Evolutionary conservation across 2,797 vertebrate species (phyloP).

Genomic region (Pangasius macronema): DNA sequence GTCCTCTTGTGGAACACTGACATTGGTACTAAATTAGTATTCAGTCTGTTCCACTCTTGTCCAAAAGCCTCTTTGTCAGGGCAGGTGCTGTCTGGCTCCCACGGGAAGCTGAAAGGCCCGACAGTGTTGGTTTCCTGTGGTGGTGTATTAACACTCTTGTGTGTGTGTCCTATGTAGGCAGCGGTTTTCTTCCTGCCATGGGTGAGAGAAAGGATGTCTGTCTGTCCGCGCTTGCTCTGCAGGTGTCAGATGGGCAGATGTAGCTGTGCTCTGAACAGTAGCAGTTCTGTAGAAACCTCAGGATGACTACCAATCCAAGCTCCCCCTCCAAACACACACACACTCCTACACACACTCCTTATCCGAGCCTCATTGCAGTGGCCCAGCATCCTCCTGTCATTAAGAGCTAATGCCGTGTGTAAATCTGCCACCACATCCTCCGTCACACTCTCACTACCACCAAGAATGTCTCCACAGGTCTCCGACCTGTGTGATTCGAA

Average conservation of each 20-base stretch:
- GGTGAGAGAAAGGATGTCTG: conserved; percentile 64
- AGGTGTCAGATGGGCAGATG: conserved; percentile 83
- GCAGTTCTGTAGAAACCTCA: conserved; percentile 59
- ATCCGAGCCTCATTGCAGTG: conserved; percentile 26
- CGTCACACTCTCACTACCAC: no score
- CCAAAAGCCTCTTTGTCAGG: conserved; percentile 72
- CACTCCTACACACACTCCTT: conserved; percentile 13
- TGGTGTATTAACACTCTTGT: conserved; percentile 71
- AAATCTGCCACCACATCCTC: no score
- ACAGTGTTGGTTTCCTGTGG: conserved; percentile 71
- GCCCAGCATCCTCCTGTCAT: conserved; percentile 44
- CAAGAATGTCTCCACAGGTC: no score
- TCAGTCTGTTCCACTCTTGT: conserved; percentile 58
- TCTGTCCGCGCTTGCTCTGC: conserved; percentile 65
- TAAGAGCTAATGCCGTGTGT: conserved; percentile 34
- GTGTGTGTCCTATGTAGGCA: conserved; percentile 74
- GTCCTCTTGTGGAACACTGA: conserved; percentile 32
- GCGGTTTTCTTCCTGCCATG: conserved; percentile 77
- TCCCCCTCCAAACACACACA: conserved; percentile 9
- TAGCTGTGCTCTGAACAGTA: conserved; percentile 73
- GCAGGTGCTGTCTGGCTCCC: conserved; percentile 74
- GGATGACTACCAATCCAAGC: conserved; percentile 17
- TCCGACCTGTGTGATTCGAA: no score
- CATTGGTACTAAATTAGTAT: conserved; percentile 58
- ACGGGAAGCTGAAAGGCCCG: conserved; percentile 67